phyloP scores from a whole-genome alignment of 1,140 invertebrate genomes.

The Bombus huntii region DNA sequence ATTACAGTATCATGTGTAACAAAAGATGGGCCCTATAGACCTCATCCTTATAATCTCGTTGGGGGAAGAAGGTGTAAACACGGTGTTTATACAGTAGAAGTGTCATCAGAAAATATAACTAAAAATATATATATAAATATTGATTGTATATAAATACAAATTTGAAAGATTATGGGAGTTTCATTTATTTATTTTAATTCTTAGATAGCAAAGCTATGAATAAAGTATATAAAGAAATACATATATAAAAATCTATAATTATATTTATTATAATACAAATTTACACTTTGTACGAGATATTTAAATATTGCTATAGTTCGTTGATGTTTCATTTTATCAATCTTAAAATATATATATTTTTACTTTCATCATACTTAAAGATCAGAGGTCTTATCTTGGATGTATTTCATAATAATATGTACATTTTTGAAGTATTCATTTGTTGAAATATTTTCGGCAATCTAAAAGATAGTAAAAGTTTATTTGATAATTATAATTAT shows the following conservation, averaged over 20 bases:
- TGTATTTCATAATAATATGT: conserved; percentile 49
- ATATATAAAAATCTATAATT: neutral
- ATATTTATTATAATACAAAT: conserved; percentile 17
- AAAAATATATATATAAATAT: no score
- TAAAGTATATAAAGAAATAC: conserved; percentile 7
- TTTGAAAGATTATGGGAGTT: neutral
- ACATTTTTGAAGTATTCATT: conserved; percentile 59
- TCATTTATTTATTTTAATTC: conserved; percentile 16
- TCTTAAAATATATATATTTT: neutral
- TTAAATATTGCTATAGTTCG: neutral
- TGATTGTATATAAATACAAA: conserved; percentile 46
- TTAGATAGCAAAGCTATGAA: neutral
- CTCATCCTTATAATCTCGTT: conserved; percentile 97
- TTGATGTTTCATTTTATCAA: neutral
- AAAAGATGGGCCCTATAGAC: conserved; percentile 92
- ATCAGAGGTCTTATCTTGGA: conserved; percentile 29
- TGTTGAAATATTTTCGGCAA: neutral
- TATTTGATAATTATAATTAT: neutral
- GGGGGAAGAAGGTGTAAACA: conserved; percentile 95
- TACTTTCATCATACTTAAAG: neutral
- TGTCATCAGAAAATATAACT: conserved; percentile 86
- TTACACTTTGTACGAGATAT: neutral
- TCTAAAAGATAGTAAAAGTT: conserved; percentile 39
- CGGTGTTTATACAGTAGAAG: conserved; percentile 94
- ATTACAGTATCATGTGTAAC: conserved; percentile 98